These are phyloP conservation scores for Gasterosteus aculeatus DNA, from an alignment of 2,113 vertebrate genomes.

Conservation along the genomic window DNA sequence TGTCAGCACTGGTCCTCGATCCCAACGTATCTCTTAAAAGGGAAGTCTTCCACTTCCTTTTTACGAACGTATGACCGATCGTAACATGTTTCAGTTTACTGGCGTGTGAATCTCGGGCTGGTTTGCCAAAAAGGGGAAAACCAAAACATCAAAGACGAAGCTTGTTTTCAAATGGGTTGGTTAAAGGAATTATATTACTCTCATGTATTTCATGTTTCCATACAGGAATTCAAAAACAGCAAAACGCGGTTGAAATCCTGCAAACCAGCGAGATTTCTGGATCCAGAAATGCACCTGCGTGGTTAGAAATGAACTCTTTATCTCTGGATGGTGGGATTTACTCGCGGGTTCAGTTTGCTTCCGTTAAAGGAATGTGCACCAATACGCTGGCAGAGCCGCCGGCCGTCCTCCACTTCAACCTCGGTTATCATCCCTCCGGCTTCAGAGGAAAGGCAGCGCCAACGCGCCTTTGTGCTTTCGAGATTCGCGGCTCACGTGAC, in stretches of 20 bases:
- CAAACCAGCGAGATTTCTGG: too few species aligned
- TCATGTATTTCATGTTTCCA: too few species aligned
- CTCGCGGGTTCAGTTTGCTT: neutral
- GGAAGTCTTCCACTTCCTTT: neutral
- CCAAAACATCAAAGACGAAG: neutral
- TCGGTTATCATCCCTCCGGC: fast-evolving
- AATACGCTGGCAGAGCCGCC: neutral
- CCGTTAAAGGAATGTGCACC: conserved; percentile 12
- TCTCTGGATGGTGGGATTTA: neutral
- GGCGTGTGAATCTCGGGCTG: neutral
- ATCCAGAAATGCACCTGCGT: too few species aligned
- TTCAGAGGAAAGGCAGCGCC: neutral
- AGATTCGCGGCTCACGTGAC: neutral
- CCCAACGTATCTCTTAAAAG: neutral
- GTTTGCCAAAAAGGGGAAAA: neutral
- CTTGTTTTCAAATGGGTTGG: neutral
- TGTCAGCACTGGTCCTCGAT: neutral
- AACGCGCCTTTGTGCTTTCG: neutral
- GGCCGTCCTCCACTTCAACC: neutral
- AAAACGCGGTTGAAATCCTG: neutral
- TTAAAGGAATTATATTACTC: neutral
- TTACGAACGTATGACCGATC: neutral
- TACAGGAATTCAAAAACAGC: too few species aligned
- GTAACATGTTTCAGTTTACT: neutral
- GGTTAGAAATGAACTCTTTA: neutral